Evolutionary conservation across 2,888 invertebrate genomes (phyloP).

Genomic region (Tiphia femorata): DNA sequence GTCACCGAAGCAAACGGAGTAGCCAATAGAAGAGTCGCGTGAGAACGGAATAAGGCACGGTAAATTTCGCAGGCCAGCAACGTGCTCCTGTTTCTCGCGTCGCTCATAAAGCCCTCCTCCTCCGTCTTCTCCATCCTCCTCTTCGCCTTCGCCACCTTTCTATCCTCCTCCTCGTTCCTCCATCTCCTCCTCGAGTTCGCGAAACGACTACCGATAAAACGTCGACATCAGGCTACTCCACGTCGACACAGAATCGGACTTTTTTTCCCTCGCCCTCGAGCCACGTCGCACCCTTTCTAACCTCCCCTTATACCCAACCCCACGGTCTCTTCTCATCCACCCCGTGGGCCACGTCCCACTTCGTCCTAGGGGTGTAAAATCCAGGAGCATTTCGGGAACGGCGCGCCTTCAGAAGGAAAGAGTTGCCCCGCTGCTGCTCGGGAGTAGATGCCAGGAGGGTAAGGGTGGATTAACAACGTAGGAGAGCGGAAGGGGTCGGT

Average conservation of each 20-base stretch:
- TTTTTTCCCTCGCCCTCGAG: conserved; percentile 1
- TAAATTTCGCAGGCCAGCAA: conserved; percentile 40
- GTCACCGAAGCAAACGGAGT: too few species aligned
- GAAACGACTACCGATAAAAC: conserved; percentile 41
- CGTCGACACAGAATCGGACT: conserved; percentile 33
- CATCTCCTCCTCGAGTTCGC: too few species aligned
- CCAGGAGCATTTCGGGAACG: too few species aligned
- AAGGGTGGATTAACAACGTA: conserved; percentile 13
- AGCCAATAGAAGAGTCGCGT: too few species aligned
- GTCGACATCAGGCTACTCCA: conserved; percentile 36
- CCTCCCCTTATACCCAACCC: too few species aligned
- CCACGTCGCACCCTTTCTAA: too few species aligned
- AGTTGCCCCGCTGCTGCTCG: conserved; percentile 21
- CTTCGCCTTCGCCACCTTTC: too few species aligned
- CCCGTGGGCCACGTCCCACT: conserved; percentile 12
- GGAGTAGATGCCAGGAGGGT: conserved; percentile 14
- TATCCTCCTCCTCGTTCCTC: too few species aligned
- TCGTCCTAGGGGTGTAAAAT: conserved; percentile 31
- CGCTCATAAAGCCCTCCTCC: conserved; percentile 34
- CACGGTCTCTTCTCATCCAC: not conserved
- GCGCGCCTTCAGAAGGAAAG: conserved; percentile 25
- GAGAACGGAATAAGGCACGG: too few species aligned
- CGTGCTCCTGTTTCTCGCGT: too few species aligned
- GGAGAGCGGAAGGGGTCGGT: conserved; percentile 14
- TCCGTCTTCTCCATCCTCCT: too few species aligned